phyloP scores from a whole-genome alignment of 2,113 vertebrate genomes.

The Poicephalus meyeri region DNA sequence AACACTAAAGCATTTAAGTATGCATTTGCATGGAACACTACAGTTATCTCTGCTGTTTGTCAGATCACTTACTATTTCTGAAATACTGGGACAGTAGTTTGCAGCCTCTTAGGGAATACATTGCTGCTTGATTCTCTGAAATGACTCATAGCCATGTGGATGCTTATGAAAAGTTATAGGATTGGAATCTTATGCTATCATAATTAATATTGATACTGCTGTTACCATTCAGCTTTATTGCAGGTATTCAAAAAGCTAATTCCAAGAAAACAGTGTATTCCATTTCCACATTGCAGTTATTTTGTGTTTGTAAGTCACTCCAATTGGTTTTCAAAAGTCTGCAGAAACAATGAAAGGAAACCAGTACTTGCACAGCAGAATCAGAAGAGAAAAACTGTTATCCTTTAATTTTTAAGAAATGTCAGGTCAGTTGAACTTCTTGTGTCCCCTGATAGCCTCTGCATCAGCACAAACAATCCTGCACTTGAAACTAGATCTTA shows the following conservation, averaged over 20 bases:
- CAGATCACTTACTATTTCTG: background rate
- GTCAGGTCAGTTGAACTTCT: background rate
- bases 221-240: background rate
- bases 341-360: background rate
- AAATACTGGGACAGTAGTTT: background rate
- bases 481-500: background rate
- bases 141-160: background rate
- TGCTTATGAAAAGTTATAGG: background rate
- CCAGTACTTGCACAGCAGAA: background rate
- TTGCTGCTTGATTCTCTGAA: background rate
- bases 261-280: background rate
- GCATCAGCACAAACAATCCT: background rate
- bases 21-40: background rate
- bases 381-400: background rate
- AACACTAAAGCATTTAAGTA: background rate
- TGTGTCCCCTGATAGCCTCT: background rate
- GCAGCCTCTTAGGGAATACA: background rate
- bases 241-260: background rate
- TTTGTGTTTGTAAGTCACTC: background rate
- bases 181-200: background rate
- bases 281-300: background rate
- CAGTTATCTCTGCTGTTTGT: background rate
- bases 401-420: conserved; percentile 6
- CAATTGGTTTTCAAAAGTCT: background rate
- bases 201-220: background rate